phyloP scores from a whole-genome alignment of 2,797 vertebrate species.

The Lithobates pipiens region DNA sequence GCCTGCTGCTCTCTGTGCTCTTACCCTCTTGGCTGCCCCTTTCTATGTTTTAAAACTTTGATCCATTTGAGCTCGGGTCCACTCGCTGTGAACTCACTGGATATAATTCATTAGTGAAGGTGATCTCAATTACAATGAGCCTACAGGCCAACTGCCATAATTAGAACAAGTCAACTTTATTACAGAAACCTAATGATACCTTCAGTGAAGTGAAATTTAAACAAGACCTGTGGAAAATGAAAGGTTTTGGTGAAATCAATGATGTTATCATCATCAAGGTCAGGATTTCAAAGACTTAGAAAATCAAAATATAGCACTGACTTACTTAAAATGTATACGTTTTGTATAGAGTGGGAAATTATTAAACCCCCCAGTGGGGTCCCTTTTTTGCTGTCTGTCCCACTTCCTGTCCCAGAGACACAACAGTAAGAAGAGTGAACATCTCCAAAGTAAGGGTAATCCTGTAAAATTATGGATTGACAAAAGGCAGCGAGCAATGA shows the following conservation, averaged over 20 bases:
- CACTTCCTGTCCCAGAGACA: no score
- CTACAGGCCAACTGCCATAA: neutral
- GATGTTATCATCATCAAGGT: neutral
- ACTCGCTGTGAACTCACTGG: constrained; percentile 28
- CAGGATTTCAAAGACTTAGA: neutral
- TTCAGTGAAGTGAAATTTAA: constrained; percentile 5
- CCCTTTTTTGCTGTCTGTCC: no score
- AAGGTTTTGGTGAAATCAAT: neutral
- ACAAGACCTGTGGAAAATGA: neutral
- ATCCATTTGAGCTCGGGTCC: constrained; percentile 41
- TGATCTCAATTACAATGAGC: constrained; percentile 13
- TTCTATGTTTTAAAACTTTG: constrained; percentile 46
- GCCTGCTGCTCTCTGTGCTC: constrained; percentile 23
- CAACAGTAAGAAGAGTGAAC: no score
- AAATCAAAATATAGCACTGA: neutral
- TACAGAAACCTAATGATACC: neutral
- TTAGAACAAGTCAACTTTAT: neutral
- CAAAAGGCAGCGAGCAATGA: no score
- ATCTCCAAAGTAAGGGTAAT: no score
- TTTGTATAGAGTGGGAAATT: no score
- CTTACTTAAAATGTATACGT: no score
- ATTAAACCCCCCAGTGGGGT: no score
- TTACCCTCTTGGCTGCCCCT: constrained; percentile 54
- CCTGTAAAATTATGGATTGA: no score
- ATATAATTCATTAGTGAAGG: constrained; percentile 37